phyloP scores from a whole-genome alignment of 2,888 invertebrate genomes.

The Pycnomerus fuliginosus region DNA sequence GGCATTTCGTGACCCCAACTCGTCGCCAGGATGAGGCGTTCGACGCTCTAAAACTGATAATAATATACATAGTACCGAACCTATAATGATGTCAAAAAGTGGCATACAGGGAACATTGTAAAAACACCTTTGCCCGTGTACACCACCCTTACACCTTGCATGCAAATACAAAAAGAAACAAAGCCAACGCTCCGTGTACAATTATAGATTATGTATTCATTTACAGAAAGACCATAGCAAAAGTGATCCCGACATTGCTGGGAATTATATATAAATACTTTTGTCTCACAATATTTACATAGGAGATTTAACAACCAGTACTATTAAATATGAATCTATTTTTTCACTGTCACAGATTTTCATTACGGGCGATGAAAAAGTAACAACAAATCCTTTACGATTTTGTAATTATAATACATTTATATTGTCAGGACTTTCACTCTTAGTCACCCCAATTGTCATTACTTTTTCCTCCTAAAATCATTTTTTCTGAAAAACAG shows the following conservation, averaged over 20 bases:
- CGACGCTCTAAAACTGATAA: conserved; percentile 23
- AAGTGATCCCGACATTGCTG: conserved; percentile 49
- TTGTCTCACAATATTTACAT: conserved; percentile 45
- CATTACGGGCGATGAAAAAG: conserved; percentile 38
- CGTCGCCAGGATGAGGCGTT: conserved; percentile 43
- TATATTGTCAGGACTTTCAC: conserved; percentile 30
- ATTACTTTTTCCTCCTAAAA: conserved; percentile 28
- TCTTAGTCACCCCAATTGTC: conserved; percentile 12
- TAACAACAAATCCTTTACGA: conserved; percentile 40
- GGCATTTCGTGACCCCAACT: conserved; percentile 50
- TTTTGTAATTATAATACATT: not conserved
- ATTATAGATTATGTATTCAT: conserved; percentile 37
- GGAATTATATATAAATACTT: conserved; percentile 45
- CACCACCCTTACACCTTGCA: conserved; percentile 31
- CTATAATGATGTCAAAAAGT: conserved; percentile 21
- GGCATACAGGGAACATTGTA: conserved; percentile 18
- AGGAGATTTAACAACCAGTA: conserved; percentile 44
- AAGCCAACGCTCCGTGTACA: conserved; percentile 39
- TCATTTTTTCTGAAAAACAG: conserved; percentile 14
- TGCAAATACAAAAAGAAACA: conserved; percentile 36
- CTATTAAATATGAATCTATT: conserved; percentile 40
- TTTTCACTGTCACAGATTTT: conserved; percentile 41
- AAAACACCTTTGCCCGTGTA: conserved; percentile 15
- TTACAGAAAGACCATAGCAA: conserved; percentile 42
- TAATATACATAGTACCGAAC: conserved; percentile 20